Evolutionary conservation across 1,140 invertebrate species (phyloP), one percentile per base, ranked within the genome.

Genomic region (Bombus sylvicola): DNA sequence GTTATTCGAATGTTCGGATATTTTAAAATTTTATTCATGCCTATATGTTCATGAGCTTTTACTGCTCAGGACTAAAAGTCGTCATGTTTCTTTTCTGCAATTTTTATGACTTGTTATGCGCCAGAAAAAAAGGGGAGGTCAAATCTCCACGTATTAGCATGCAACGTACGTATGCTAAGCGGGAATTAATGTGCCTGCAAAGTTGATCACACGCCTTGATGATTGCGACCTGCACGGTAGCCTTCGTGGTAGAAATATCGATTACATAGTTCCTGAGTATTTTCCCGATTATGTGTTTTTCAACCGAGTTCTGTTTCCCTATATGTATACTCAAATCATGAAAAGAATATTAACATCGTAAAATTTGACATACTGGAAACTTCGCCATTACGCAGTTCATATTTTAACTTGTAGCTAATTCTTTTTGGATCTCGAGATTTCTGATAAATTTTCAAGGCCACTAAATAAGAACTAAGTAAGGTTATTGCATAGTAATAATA

Each of bases 111-210:
- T 77, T 62, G 62, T 77, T 62, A 62, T 10, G 1, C 22, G n/a
- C 1, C 28, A n/a, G 62, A 53, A 72, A 41, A 10, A 31, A 53
- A 57, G 2, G 28, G 31, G 31, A 59, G 53, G 43, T 43, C 25
- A 62, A 76, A 34, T 78, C n/a, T 25, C 37, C 68, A 47, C 39
- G 66, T 57, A 87, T 91, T 90, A 88, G 74, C 84, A 91, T 88
- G 86, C 76, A 66, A 37, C 68, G 81, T 87, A 83, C 85, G 83
- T 81, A 83, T 83, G 37, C 57, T 71, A 74, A 59, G 66, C 72
- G 59, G 76, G 76, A 91, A 91, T 89, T 81, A 80, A 87, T 90
- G 78, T 25, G 59, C 31, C 71, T 43, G 53, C 64, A 68, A 77
- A 81, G 28, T 68, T 62, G 72, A 88, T 83, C 73, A 69, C 73